Base-by-base conservation (phyloP, 2,113 vertebrate species). In the Sinocyclocheilus rhinocerous region DNA sequence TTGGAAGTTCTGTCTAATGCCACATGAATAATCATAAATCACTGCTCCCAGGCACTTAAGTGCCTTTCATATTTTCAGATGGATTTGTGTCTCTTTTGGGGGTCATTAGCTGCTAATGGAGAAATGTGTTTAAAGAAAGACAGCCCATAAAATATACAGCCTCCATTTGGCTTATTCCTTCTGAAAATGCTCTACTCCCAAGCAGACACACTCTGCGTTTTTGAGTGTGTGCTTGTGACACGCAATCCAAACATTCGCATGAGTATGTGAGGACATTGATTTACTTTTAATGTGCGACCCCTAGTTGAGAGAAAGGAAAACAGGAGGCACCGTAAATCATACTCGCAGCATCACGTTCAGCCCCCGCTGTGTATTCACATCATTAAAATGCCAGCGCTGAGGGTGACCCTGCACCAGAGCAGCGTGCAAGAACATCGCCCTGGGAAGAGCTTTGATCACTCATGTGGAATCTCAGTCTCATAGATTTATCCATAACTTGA, bases 261-360 rank as follows among this genome's bases (percentile, higher is more conserved):
- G 36, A 87, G 83, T 76, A 81, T 76, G 45, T 79, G 83, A 59
- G 61, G 76, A 82, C 48, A 61, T 67, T 88, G 80, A 88, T 88
- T 87, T 85, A 77, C 11, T 87, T 89, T 90, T 90, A 85, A 89
- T 87, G 88, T 78, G 86, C 18, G 50, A 78, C 84, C 78, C 85
- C 80, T 76, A 48, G 76, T 59, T 65, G 85, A 42, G 85, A 36
- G 70, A 50, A 84, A 89, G 83, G 52, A 86, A 85, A 90, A 86
- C 83, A 90, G 29, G 20, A 29, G 36, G 69, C n/a, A 42, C 63
- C 75, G 75, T 88, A 89, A 87, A 88, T 91, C 88, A 87, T n/a
- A 1, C 69, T 81, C 76, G n/a, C 88, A 82, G 83, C 48, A 45
- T 59, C 59, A 39, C 33, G 16, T 70, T 29, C 10, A 22, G 45